Evolutionary conservation across 2,797 vertebrate genomes (phyloP), one percentile per base, ranked within the genome.

Genomic region (Emydoidea blandingii): DNA sequence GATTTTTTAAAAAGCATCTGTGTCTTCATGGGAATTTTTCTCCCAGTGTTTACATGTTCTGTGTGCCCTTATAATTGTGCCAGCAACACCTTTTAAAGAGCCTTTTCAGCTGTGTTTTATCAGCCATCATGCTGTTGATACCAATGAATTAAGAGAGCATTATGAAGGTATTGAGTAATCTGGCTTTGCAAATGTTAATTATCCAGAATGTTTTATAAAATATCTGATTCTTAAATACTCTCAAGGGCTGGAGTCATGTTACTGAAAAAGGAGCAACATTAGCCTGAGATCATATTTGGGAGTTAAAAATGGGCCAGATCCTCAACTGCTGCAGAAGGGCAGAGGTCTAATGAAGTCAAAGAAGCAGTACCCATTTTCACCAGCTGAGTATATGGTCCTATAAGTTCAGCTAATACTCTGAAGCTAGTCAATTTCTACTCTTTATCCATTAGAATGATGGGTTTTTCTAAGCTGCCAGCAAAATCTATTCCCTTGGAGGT

Each of bases 221-320:
- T 76, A 29, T 47, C 14, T 76, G 37, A 44, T 76, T 29, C 74
- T 76, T 76, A 76, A 29, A 47, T 76, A 76, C 14, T 44, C 25
- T 25, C 29, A 76, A 47, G 25, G 74, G 41, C 6, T 47, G 47
- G 41, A 76, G 12, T 29, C 74, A 47, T 4, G 14, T 14, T 47
- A 29, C 11, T 44, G 44, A 27, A 76, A 29, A 76, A 76, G 47
- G 44, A 76, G 25, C 74, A 76, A 29, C n/a, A 23, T 68, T 37
- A 19, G 62, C n/a, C 16, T n/a, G 16, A 23, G 65, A 68, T 37
- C 8, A 18, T 68, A 37, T 68, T 37, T 68, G n/a, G 65, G 65
- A 37, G 65, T 37, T 68, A 85, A 96, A 96, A 95, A 95, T 79
- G 95, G 90, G 86, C 92, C 93, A 8, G 25, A 95, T 89, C 78